Conservation (phyloP, 2,888 invertebrate genomes). For the Stictocephala bisonia region DNA sequence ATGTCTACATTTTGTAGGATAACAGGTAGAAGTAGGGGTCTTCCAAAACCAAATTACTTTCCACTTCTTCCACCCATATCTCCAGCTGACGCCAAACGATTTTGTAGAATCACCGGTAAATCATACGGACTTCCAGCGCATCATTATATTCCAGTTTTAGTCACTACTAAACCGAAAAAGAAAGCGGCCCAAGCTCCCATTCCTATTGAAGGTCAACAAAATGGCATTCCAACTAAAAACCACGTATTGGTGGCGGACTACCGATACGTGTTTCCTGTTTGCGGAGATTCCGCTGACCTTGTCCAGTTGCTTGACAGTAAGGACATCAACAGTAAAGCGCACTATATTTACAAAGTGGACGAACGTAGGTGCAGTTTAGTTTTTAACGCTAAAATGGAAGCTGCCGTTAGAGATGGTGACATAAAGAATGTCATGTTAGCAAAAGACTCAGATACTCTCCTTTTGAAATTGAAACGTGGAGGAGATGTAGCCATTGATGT, state of each 20-base stretch:
- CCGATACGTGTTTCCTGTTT: constrained; percentile 78
- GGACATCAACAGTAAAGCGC: constrained; percentile 66
- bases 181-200: constrained; percentile 50
- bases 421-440: constrained; percentile 82
- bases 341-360: constrained; percentile 80
- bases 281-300: constrained; percentile 70
- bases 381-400: constrained; percentile 78
- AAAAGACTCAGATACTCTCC: constrained; percentile 78
- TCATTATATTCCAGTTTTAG: constrained; percentile 82
- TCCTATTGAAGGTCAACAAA: constrained; percentile 20
- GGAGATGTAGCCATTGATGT: constrained; percentile 81
- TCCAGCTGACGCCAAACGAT: constrained; percentile 83
- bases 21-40: constrained; percentile 81
- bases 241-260: constrained; percentile 77
- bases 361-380: constrained; percentile 81
- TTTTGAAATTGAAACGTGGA: constrained; percentile 78
- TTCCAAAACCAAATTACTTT: constrained; percentile 85
- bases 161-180: constrained; percentile 65
- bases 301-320: constrained; percentile 68
- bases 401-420: constrained; percentile 81
- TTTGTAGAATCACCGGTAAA: constrained; percentile 83
- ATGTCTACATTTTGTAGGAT: constrained; percentile 77
- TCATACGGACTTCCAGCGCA: constrained; percentile 79
- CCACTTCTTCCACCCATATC: constrained; percentile 83
- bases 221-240: constrained; percentile 49